Base-by-base conservation (phyloP, 1,140 invertebrate species). In the Batillaria attramentaria region DNA sequence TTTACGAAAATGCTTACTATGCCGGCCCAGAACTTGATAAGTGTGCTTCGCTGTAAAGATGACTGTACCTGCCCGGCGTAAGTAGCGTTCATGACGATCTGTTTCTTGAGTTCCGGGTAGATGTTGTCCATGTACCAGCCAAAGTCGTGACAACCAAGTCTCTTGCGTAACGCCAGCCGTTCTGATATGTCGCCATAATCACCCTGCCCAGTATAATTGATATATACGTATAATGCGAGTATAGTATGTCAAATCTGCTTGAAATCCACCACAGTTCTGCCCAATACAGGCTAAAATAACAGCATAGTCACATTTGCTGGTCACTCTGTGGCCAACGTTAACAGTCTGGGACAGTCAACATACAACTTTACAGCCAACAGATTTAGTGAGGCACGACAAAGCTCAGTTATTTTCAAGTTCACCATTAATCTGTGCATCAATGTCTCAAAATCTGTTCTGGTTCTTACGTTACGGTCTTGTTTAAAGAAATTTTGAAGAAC, bases 91-190 rank as follows among this genome's bases (percentile, higher is more conserved):
- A 78, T 57, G 5, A 46, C 60, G 8, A 65, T 41, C 60, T 90
- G 89, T 37, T 89, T 79, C 0, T 95, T 84, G 94, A 96, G 95
- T 95, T 76, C 97, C 20, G 98, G 98, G 92, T 98, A 99, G 41
- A 99, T 94, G 87, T 97, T 97, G 35, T 97, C 94, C 75, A 99
- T 92, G 90, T 98, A 99, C 98, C 98, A 99, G 69, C 95, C 93
- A 87, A 99, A 99, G 73, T 95, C 94, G 89, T 98, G 98, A 89
- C 98, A 99, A 8, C 96, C 91, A 1, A 99, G 92, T 82, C 93
- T 93, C 82, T 96, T 91, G 42, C 96, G 92, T 10, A 99, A 90
- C 41, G 93, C 92, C 10, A 95, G 85, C 81, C 97, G 93, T 33
- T 95, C 92, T 43, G 86, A 85, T 16, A 98, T 93, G 84, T 86